Evolutionary conservation across 2,113 vertebrate species (phyloP).

Genomic region (Leucopsar rothschildi): DNA sequence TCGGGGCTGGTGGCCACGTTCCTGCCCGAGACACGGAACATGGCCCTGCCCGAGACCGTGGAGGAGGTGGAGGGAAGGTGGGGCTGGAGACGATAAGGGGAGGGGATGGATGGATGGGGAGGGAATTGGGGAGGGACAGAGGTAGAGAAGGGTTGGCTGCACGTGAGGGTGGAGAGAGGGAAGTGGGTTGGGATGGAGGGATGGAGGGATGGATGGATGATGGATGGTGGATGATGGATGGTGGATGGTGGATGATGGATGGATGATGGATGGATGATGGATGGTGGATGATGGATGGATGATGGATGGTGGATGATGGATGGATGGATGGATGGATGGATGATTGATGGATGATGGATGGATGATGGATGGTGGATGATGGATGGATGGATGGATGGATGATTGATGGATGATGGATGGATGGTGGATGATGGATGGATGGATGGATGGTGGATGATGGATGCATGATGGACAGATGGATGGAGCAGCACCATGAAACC

Average conservation of each 20-base stretch:
- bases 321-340: too few relatives aligned
- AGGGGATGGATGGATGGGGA: background rate
- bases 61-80: slow-evolving; percentile 31
- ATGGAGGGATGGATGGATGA: background rate
- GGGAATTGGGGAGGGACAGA: background rate
- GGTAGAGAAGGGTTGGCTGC: background rate
- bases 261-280: background rate
- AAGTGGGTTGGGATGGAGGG: background rate
- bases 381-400: background rate
- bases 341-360: too few relatives aligned
- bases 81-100: background rate
- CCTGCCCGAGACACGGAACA: slow-evolving; percentile 55
- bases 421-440: too few relatives aligned
- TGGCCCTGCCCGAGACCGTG: background rate
- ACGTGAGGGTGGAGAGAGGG: background rate
- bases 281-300: background rate
- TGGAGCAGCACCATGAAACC: too few relatives aligned
- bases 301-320: too few relatives aligned
- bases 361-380: too few relatives aligned
- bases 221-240: background rate
- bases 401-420: background rate
- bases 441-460: too few relatives aligned
- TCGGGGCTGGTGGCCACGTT: slow-evolving; percentile 72
- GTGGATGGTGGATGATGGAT: background rate
- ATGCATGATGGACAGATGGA: background rate